A percentile compares a stretch with the other conserved stretches of the same genome.
phyloP scores from a whole-genome alignment of 2,888 invertebrate genomes.

The Leucophenga montana region DNA sequence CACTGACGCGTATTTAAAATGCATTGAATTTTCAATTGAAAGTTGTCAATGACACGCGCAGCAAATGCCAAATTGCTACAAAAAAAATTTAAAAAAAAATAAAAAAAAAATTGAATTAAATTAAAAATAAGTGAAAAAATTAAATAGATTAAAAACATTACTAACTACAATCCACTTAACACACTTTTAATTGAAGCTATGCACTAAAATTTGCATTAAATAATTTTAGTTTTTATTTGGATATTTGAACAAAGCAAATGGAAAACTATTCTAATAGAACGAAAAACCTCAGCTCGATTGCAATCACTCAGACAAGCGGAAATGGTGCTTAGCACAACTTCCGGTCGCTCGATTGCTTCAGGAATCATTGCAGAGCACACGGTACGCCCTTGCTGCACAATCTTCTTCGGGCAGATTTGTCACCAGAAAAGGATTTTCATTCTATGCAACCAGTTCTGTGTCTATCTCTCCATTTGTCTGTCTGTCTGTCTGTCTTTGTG shows the following conservation, averaged over 20 bases:
- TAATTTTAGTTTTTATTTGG: not conserved
- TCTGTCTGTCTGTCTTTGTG: not conserved
- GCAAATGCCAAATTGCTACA: too few species aligned
- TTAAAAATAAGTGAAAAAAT: too few species aligned
- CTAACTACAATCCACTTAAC: constrained; percentile 9
- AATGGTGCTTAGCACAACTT: constrained; percentile 69
- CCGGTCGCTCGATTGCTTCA: constrained; percentile 52
- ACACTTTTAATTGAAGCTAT: constrained; percentile 14
- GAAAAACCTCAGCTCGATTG: constrained; percentile 66
- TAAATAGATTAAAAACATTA: constrained; percentile 17
- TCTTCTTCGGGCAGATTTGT: constrained; percentile 62
- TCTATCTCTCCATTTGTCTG: not conserved
- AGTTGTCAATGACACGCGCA: constrained; percentile 23
- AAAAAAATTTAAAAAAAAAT: too few species aligned
- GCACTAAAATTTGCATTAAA: constrained; percentile 4
- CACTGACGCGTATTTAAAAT: constrained; percentile 16
- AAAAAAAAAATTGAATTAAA: too few species aligned
- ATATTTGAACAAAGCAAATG: too few species aligned
- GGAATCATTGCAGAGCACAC: too few species aligned
- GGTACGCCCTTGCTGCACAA: not conserved
- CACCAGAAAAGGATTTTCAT: constrained; percentile 36
- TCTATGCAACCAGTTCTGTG: constrained; percentile 36
- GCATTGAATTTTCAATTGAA: constrained; percentile 25
- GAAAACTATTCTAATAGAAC: constrained; percentile 46
- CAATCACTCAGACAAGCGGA: constrained; percentile 68